Evolutionary conservation across 2,888 invertebrate genomes (phyloP), one percentile per base, ranked within the genome.

Genomic region (Idaea aversata): DNA sequence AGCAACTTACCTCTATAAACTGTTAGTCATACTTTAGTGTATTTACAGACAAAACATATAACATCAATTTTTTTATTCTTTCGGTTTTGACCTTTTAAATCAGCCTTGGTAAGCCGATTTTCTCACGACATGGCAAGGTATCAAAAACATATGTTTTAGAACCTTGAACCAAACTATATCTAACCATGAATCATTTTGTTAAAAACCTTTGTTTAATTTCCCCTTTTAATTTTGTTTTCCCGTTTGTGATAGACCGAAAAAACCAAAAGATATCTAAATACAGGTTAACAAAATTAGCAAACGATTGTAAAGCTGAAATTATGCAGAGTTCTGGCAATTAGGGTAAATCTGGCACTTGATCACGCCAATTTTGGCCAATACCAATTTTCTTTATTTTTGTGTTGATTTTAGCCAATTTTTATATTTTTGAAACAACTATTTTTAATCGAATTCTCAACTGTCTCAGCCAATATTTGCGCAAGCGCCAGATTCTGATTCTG

Each of bases 61-160:
- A 47, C 13, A 6, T 47, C 4, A 13, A 47, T 47, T 47, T 7
- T 47, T 36, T 13, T 47, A 47, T 5, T 47, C 47, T 47, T 47
- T 47, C 47, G 47, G 47, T 47, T 47, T 47, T 15, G 47, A 15
- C 47, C 47, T 47, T 47, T 61, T 36, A 47, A 63, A 61, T 35
- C 10, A 58, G 7, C 13, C 47, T 36, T 47, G 47, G 47, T 47
- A 6, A 47, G 25, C 25, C 25, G 25, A 25, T 25, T 25, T 47
- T 47, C 47, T 47, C 47, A 47, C 47, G 47, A 10, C 10, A 47
- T 7, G 13, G 13, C 10, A 4, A 47, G 7, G 47, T 10, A 47
- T 10, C 47, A 47, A 47, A 10, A 47, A 47, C 10, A 47, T 47
- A 47, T 47, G 47, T 47, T 47, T 47, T 47, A 36, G 47, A 47